Evolutionary conservation across 2,797 vertebrate genomes (phyloP).

Genomic region (Microhierax caerulescens): DNA sequence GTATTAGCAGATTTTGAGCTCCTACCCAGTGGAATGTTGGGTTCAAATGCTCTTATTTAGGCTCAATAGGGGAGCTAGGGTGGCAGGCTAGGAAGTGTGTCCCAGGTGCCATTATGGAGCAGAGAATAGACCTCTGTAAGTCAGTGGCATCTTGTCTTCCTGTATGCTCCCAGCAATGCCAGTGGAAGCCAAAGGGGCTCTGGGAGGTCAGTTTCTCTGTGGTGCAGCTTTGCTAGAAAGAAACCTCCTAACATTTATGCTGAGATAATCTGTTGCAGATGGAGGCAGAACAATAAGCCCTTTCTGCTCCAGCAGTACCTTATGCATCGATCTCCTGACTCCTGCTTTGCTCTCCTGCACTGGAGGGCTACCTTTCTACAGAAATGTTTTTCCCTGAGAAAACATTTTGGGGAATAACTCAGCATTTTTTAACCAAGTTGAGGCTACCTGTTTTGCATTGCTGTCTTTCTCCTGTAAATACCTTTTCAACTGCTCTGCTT

Average conservation of each 20-base stretch:
- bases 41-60: background rate
- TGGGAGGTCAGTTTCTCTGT: background rate
- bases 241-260: background rate
- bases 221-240: background rate
- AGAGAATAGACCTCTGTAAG: background rate
- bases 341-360: background rate
- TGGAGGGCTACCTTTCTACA: background rate
- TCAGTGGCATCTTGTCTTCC: background rate
- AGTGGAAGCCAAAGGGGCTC: background rate
- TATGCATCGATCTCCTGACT: background rate
- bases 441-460: background rate
- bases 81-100: background rate
- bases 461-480: background rate
- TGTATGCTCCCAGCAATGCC: background rate
- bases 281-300: background rate
- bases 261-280: background rate
- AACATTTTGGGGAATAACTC: background rate
- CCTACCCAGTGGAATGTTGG: background rate
- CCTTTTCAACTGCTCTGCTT: background rate
- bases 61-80: fast-evolving
- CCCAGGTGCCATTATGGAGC: background rate
- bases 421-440: background rate
- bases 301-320: background rate
- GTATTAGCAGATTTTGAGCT: background rate
- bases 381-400: background rate